Evolutionary conservation across 2,113 vertebrate genomes (phyloP).

Genomic region (Furnarius figulus): DNA sequence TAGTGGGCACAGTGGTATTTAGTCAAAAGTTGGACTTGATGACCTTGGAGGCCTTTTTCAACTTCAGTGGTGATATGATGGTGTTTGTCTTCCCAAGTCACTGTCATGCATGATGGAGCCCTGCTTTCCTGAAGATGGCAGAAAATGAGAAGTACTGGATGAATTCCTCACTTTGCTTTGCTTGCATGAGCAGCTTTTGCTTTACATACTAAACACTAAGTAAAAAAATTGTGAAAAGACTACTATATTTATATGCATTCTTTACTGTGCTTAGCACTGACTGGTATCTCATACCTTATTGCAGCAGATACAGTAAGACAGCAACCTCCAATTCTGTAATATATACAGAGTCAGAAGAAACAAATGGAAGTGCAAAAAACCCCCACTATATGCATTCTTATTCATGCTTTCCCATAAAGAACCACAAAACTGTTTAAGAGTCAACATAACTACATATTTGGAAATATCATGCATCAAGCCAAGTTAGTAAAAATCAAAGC

Average conservation of each 20-base stretch:
- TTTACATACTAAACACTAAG: not conserved
- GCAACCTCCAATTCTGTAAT: not conserved
- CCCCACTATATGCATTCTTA: not conserved
- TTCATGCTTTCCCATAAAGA: not conserved
- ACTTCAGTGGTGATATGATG: not conserved
- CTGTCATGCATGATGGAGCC: fast-evolving
- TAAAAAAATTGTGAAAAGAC: not conserved
- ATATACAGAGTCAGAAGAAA: not conserved
- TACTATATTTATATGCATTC: not conserved
- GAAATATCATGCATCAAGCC: not conserved
- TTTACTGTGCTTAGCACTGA: not conserved
- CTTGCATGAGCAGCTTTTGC: not conserved
- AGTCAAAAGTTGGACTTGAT: not conserved
- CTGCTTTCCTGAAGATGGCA: not conserved
- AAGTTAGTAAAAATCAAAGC: not conserved
- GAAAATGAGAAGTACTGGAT: not conserved
- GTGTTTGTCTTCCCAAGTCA: not conserved
- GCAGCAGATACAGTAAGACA: not conserved
- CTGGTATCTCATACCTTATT: not conserved
- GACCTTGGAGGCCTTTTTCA: not conserved
- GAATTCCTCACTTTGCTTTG: not conserved
- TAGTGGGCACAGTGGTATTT: not conserved
- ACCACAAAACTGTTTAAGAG: not conserved
- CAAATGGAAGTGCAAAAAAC: not conserved
- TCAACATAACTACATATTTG: not conserved